phyloP scores from a whole-genome alignment of 2,888 invertebrate species.

The Chorisops tibialis region DNA sequence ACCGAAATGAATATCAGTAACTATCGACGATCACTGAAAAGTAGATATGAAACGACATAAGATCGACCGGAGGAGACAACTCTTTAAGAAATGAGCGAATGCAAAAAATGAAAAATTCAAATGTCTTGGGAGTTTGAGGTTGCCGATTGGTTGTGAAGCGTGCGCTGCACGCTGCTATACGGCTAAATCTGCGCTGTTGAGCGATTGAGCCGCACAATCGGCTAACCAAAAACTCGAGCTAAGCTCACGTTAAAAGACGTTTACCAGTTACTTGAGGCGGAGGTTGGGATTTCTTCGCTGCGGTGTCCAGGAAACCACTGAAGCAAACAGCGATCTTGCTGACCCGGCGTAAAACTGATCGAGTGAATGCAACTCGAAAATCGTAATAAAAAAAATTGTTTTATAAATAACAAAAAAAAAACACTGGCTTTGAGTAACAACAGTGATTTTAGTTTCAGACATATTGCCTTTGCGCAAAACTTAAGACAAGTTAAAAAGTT shows the following conservation, averaged over 20 bases:
- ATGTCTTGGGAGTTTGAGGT: conserved; percentile 1
- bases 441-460: too few species aligned
- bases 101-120: neutral
- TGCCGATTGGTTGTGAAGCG: neutral
- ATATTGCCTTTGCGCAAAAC: too few species aligned
- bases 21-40: conserved; percentile 2
- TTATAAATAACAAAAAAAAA: too few species aligned
- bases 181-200: too few species aligned
- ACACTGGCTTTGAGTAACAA: too few species aligned
- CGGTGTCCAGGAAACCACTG: conserved; percentile 16
- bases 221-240: neutral
- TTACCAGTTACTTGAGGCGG: neutral
- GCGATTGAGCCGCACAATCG: neutral
- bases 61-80: neutral
- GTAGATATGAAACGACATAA: neutral
- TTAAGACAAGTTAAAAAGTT: too few species aligned
- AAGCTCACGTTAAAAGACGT: neutral
- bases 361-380: neutral
- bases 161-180: neutral
- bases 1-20: neutral
- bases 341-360: conserved; percentile 15
- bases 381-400: too few species aligned
- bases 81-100: conserved; percentile 8
- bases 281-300: conserved; percentile 3
- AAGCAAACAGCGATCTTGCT: conserved; percentile 8